Percentiles rank a stretch among this genome's conserved stretches.
phyloP scores from a whole-genome alignment of 1,140 invertebrate genomes.

The Drosophila kepulauana region DNA sequence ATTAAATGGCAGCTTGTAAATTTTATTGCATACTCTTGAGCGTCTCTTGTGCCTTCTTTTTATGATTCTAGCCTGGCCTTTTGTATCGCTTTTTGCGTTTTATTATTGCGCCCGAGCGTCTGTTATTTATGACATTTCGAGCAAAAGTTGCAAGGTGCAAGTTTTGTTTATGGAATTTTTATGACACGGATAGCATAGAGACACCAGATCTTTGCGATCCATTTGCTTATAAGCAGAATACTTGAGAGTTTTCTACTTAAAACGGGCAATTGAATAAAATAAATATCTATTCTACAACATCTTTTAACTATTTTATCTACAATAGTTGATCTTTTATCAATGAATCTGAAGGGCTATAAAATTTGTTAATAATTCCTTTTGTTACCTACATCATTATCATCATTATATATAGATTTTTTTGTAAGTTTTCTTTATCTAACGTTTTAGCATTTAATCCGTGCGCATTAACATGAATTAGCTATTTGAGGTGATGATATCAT shows the following conservation, averaged over 20 bases:
- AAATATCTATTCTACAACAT: neutral
- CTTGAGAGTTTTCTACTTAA: conserved; percentile 1
- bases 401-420: conserved; percentile 41
- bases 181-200: conserved; percentile 42
- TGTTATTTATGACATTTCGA: conserved; percentile 76
- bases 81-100: conserved; percentile 51
- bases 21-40: conserved; percentile 81
- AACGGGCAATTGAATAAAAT: neutral
- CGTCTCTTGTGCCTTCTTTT: conserved; percentile 62
- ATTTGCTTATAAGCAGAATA: conserved; percentile 62
- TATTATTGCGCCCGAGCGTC: conserved; percentile 52
- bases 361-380: conserved; percentile 53
- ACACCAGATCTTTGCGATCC: conserved; percentile 23
- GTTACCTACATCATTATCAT: conserved; percentile 33
- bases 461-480: conserved; percentile 17
- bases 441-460: conserved; percentile 41
- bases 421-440: conserved; percentile 17
- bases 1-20: conserved; percentile 71
- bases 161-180: conserved; percentile 81
- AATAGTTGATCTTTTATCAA: conserved; percentile 21
- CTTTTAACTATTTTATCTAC: conserved; percentile 20
- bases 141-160: conserved; percentile 83
- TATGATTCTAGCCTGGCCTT: conserved; percentile 51
- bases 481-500: conserved; percentile 7
- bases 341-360: conserved; percentile 35